A percentile compares a stretch with the other conserved stretches of the same genome.
phyloP scores from a whole-genome alignment of 2,797 vertebrate genomes.

The Anniella stebbinsi region DNA sequence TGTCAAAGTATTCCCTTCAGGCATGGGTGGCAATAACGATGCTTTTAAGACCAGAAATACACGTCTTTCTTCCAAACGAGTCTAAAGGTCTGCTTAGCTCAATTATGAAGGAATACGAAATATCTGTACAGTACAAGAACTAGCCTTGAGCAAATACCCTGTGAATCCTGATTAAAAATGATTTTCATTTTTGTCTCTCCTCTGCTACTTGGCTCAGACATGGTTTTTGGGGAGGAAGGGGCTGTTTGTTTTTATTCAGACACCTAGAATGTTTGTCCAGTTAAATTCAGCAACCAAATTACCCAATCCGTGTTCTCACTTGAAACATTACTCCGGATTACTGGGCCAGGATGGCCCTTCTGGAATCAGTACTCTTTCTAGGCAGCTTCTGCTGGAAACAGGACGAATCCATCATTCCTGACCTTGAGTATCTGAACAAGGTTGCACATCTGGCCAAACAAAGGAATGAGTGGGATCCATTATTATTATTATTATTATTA shows the following conservation, averaged over 20 bases:
- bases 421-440: not conserved
- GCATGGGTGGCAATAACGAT: not conserved
- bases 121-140: not conserved
- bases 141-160: slow-evolving; percentile 3
- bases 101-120: not conserved
- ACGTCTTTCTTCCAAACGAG: slow-evolving; percentile 1
- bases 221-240: too few relatives aligned
- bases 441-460: not conserved
- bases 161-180: slow-evolving; percentile 4
- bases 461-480: too few relatives aligned
- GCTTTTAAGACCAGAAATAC: slow-evolving; percentile 39
- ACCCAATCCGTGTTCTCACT: too few relatives aligned
- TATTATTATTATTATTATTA: too few relatives aligned
- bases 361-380: not conserved
- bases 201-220: too few relatives aligned
- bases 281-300: too few relatives aligned
- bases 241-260: too few relatives aligned
- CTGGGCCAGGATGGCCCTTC: not conserved
- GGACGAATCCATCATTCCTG: not conserved
- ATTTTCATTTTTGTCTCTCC: not conserved
- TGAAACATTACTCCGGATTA: not conserved
- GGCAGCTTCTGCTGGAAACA: not conserved
- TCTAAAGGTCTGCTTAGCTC: slow-evolving; percentile 4
- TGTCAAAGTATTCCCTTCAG: slow-evolving; percentile 7
- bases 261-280: too few relatives aligned